Base-by-base conservation (phyloP, 2,113 vertebrate species). In the Choloepus hoffmanni region DNA sequence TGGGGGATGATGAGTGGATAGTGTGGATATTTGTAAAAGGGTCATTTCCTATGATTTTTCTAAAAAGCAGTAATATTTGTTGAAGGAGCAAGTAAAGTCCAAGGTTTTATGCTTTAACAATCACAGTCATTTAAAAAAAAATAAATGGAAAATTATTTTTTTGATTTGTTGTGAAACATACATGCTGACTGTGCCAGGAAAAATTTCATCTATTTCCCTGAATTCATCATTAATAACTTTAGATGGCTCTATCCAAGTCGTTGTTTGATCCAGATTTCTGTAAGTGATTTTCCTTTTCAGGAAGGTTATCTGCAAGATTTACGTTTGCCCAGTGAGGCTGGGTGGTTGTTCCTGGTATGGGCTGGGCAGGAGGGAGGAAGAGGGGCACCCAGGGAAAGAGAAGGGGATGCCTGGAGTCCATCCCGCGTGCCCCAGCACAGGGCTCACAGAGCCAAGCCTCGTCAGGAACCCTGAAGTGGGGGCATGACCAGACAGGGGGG, bases 61-160 rank as follows among this genome's bases (percentile, higher is more conserved):
- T 45, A 45, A 45, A 96, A 82, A 90, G 76, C 28, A 33, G 30
- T 26, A 33, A 63, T 28, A 70, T 85, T 68, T 76, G 58, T 33
- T 63, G 53, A 77, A 91, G 87, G 62, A 90, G 9, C 1, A 24
- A 12, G 14, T 12, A 40, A 90, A 79, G 43, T 50, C 30, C n/a
- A 78, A 53, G 72, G 53, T 60, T 92, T 88, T 84, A 76, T 72
- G 68, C 36, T 65, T 89, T 65, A 91, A 92, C 43, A 68, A 55
- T 70, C 45, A 89, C 0, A 21, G 72, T 33, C 48, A 65, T 33
- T 63, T 28, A 5, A 45, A 45, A 45, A 45, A 45, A 45, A 4
- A 45, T 74, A 78, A 96, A 89, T 91, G 83, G 92, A 92, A 96
- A 97, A 60, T 68, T 68, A 83, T 65, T 95, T 96, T 53, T 95